Evolutionary conservation across 1,140 invertebrate species (phyloP), one percentile per base, ranked within the genome.

Genomic region (Diorhabda sublineata): DNA sequence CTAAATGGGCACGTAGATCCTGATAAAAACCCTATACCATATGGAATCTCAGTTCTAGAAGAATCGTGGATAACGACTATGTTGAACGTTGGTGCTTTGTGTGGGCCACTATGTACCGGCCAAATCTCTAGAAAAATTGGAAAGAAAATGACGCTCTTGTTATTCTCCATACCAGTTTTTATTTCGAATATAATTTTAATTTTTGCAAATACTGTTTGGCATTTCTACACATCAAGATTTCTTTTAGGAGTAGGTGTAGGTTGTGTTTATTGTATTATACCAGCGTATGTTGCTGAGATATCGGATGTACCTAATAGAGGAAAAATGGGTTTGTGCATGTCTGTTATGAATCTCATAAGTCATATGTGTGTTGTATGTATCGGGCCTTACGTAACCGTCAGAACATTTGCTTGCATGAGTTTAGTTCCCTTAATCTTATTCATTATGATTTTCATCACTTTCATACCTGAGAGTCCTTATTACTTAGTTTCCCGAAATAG

Each of bases 381-480:
- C 43, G 90, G 90, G 2, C 82, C 87, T 3, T 84, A 82, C 69
- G 79, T 87, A 0, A 75, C 80, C 0, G 90, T 90, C 80, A 74
- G 77, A 52, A 79, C 76, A 42, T 81, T 88, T 42, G 85, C 84
- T 73, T 77, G 86, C 11, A 68, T 80, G 0, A 83, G 82, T 64
- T 79, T 79, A 5, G 43, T 79, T 4, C 69, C 87, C 11, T 85
- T 86, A 0, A 0, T 83, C 2, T 81, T 85, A 0, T 85, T 88
- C 76, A 67, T 88, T 9, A 58, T 83, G 0, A 75, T 82, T 2
- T 86, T 89, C 77, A 67, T 84, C 4, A 6, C 75, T 3, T 72
- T 76, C 42, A 62, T 73, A 11, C 93, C 93, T 0, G 94, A 96
- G 77, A 90, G 91, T 7, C 94, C 94, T 0, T 88, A 87, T 63